Base-by-base conservation (phyloP, 2,113 vertebrate genomes). In the Pleuronectes platessa region DNA sequence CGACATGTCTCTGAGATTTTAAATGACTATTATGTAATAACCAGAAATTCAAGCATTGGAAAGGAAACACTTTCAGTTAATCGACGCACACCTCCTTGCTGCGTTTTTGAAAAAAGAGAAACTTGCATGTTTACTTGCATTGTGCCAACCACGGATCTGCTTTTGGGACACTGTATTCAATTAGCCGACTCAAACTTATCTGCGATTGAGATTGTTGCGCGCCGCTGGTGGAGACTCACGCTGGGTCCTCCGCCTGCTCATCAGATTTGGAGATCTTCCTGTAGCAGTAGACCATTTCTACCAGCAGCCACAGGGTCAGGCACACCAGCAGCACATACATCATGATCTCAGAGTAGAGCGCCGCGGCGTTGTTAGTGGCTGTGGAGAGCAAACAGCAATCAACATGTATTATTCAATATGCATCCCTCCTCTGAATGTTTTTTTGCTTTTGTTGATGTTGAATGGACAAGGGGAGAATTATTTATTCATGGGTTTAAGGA, bases 201-300 rank as follows among this genome's bases (percentile, higher is more conserved):
- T 58, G 37, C 69, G 45, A 65, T 24, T 72, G 26, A 17, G 17
- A 60, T 27, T 70, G 60, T 68, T 64, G 53, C 51, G 2, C 2
- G 51, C 64, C n/a, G 27, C 21, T 24, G 24, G 49, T 71, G 20
- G 62, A 64, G 31, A 98, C 98, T 98, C 93, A 99, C 98, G 93
- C 95, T 0, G 94, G 95, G 91, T 99, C 98, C 89, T 97, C 96
- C 1, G 93, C 92, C 42, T 94, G 94, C 73, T 98, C 97, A 74
- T 99, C 98, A 2, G 97, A 96, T 87, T 95, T 98, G 27, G 97
- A 96, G 90, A 99, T 98, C 90, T 99, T 99, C 86, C 96, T 95
- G 94, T 99, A 99, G 95, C 98, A 99, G 91, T 99, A 99, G 68
- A 98, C 90, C 96, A 99, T 98, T 90, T 99, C 98, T 5, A 99